Conservation (phyloP, 2,797 vertebrate species). For the Pantherophis alleghaniensis region DNA sequence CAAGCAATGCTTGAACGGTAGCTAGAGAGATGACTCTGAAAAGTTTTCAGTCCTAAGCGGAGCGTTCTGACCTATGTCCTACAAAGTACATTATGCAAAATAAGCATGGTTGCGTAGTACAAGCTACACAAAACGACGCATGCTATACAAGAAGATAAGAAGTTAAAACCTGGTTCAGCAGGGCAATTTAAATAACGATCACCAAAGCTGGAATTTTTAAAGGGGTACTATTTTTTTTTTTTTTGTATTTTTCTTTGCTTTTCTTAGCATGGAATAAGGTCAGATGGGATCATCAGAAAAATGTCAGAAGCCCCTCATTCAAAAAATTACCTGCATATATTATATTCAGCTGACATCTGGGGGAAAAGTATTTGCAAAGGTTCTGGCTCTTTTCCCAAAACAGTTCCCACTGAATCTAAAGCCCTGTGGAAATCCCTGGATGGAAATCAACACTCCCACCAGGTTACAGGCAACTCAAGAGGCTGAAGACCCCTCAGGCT, state of each 20-base stretch:
- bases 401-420: background rate
- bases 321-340: background rate
- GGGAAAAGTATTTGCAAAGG: background rate
- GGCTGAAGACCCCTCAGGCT: conserved; percentile 24
- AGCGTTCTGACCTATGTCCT: background rate
- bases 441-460: background rate
- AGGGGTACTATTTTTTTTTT: background rate
- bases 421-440: conserved; percentile 17
- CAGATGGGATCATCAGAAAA: background rate
- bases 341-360: background rate
- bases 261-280: background rate
- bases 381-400: background rate
- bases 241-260: background rate
- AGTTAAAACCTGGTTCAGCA: background rate
- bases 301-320: background rate
- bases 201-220: background rate
- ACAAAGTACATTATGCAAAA: background rate
- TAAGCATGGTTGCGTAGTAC: background rate
- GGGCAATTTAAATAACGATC: background rate
- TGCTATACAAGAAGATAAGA: background rate
- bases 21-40: background rate
- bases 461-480: background rate
- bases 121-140: background rate
- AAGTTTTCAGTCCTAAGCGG: background rate
- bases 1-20: background rate